Percentiles rank a stretch among this genome's conserved stretches.
Evolutionary conservation across 2,888 invertebrate species (phyloP).

Genomic region (Coleophora flavipennella): DNA sequence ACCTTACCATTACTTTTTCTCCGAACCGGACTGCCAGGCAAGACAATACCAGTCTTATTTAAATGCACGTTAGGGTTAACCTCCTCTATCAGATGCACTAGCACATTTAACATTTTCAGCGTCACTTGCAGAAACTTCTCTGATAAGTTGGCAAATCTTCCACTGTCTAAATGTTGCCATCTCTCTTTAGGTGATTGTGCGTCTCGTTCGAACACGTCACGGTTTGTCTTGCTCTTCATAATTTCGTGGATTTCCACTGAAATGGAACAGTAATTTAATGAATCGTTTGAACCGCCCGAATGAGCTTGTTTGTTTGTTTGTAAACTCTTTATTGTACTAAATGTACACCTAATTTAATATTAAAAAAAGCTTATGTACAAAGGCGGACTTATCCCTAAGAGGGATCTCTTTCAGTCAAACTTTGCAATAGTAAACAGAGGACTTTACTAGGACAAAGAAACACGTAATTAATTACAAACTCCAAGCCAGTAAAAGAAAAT

Average conservation of each 20-base stretch:
- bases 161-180: constrained; percentile 55
- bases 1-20: constrained; percentile 54
- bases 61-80: constrained; percentile 65
- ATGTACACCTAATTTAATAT: no score
- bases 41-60: constrained; percentile 61
- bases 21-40: constrained; percentile 72
- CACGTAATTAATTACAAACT: no score
- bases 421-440: no score
- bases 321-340: no score
- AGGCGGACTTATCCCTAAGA: no score
- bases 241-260: constrained; percentile 61
- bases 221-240: constrained; percentile 49
- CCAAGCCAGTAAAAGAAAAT: no score
- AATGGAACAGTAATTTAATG: constrained; percentile 14
- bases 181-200: constrained; percentile 37
- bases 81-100: constrained; percentile 84
- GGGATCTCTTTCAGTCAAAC: no score
- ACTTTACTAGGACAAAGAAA: no score
- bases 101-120: constrained; percentile 80
- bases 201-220: constrained; percentile 57
- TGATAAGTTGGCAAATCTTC: constrained; percentile 62
- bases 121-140: constrained; percentile 79
- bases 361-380: no score
- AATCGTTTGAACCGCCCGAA: no score
- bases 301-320: no score